Conservation (phyloP, 2,797 vertebrate species). For the Sandelia bainsii region DNA sequence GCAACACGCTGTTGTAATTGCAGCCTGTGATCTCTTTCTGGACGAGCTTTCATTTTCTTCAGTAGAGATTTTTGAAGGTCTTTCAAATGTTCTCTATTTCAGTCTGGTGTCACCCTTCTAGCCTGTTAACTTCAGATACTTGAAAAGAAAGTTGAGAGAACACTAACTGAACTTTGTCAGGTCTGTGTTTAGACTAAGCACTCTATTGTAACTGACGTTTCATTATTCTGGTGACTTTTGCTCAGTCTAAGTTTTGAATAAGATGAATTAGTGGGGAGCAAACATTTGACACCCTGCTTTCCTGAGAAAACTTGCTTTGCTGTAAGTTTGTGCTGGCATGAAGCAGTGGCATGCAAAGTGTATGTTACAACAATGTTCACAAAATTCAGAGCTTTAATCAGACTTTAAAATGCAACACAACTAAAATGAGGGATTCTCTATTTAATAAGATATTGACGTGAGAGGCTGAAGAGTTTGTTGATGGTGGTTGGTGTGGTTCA, state of each 20-base stretch:
- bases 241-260: constrained; percentile 7
- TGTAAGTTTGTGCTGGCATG: constrained; percentile 30
- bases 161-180: neutral
- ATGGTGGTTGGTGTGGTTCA: neutral
- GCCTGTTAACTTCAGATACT: constrained; percentile 38
- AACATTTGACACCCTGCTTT: constrained; percentile 17
- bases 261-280: neutral
- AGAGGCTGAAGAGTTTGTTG: neutral
- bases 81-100: constrained; percentile 60
- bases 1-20: constrained; percentile 92
- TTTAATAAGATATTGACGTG: neutral
- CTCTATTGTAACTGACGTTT: constrained; percentile 8
- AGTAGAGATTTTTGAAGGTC: constrained; percentile 85
- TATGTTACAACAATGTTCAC: neutral
- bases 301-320: constrained; percentile 47
- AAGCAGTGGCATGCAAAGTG: constrained; percentile 10
- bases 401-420: constrained; percentile 6
- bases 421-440: neutral
- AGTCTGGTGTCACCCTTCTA: constrained; percentile 47
- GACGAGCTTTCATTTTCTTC: constrained; percentile 81
- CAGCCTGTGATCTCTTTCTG: constrained; percentile 87
- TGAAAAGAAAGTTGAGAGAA: constrained; percentile 44
- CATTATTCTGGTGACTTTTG: constrained; percentile 3
- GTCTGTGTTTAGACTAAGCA: constrained; percentile 22
- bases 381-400: neutral